Evolutionary conservation across 2,113 vertebrate species (phyloP), one percentile per base, ranked within the genome.

Genomic region (Chlorodrepanis virens): DNA sequence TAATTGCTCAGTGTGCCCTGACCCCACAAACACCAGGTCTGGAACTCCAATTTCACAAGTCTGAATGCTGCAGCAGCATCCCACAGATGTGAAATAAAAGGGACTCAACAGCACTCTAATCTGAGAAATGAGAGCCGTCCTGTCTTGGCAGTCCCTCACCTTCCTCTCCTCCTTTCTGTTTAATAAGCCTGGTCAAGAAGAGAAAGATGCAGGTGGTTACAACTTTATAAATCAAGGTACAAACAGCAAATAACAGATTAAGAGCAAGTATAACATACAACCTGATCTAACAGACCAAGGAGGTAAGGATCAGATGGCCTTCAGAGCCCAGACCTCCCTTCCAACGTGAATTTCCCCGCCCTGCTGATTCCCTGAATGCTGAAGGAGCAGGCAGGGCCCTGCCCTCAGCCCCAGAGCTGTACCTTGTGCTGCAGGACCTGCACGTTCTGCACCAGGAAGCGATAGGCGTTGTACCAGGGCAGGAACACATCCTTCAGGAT

Each of bases 401-500:
- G 29, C 61, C 14, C 19, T 22, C 21, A 19, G 15, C 23, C 0
- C 1, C 15, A 31, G 19, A 2, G 4, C 2, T 42, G 28, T 94
- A 99, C 99, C 99, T 99, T 99, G 53, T 99, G 98, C 44, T 97
- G 95, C 44, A 99, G 97, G 87, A 99, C 97, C 63, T 99, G 98
- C 14, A 99, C 94, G 0, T 99, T 99, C 97, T 99, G 99, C 88
- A 99, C 97, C 72, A 99, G 98, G 94, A 99, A 99, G 96, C 99
- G 99, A 83, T 99, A 99, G 3, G 99, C 99, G 1, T 99, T 99
- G 95, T 99, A 99, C 99, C 99, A 99, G 4, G 99, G 99, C 90
- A 99, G 96, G 94, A 99, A 99, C n/a, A 99, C 99, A 35, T 99
- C 99, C 96, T 99, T 99, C 81, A 99, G 96, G 76, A 99, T 97